Conservation (phyloP, 2,797 vertebrate species). For the Scyliorhinus canicula region DNA sequence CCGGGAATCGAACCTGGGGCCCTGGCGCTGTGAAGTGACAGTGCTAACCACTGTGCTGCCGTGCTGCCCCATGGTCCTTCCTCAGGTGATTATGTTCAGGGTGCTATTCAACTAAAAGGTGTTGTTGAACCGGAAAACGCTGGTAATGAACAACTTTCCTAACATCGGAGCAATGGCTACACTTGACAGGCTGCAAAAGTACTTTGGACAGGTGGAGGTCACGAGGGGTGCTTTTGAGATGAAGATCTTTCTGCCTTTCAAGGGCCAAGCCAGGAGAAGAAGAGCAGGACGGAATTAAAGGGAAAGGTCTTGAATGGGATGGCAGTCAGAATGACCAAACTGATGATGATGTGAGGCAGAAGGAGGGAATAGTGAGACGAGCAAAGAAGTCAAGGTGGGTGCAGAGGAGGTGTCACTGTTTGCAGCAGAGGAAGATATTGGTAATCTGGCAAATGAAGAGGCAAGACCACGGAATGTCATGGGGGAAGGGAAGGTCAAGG, state of each 20-base stretch:
- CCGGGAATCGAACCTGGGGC: no score
- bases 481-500: not conserved
- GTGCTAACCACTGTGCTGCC: no score
- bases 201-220: not conserved
- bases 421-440: no score
- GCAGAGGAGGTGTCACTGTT: not conserved
- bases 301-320: not conserved
- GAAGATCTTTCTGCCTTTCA: not conserved
- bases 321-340: not conserved
- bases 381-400: not conserved
- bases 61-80: no score
- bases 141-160: not conserved
- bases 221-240: not conserved
- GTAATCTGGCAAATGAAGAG: not conserved
- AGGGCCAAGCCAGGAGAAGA: not conserved
- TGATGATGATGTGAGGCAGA: not conserved
- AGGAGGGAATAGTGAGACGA: not conserved
- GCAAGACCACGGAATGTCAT: not conserved
- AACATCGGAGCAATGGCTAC: not conserved
- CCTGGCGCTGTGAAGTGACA: no score
- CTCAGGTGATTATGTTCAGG: no score
- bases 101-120: no score
- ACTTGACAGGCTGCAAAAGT: not conserved
- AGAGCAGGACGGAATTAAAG: not conserved
- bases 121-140: not conserved